These are phyloP conservation scores for Hystrix brachyura DNA, from an alignment of 2,113 vertebrate species.

Conservation along the genomic window DNA sequence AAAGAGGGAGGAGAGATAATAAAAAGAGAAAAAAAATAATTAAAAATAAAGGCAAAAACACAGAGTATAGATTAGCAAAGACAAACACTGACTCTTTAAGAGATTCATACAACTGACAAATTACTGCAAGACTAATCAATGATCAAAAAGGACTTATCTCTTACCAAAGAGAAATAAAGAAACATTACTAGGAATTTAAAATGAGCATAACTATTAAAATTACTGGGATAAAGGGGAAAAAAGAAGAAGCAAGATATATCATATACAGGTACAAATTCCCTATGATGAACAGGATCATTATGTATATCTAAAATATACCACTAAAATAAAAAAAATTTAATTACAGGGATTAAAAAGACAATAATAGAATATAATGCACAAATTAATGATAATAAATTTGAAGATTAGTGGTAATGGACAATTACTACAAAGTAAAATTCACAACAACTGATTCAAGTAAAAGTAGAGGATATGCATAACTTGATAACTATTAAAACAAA, in stretches of 20 bases:
- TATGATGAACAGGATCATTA: no score
- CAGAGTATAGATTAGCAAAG: background rate
- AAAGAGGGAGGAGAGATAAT: background rate
- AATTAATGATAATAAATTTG: background rate
- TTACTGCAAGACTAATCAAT: background rate
- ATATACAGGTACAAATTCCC: no score
- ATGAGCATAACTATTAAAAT: background rate
- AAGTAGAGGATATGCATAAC: background rate
- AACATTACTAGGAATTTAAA: background rate
- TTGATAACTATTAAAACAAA: background rate
- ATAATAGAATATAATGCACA: background rate
- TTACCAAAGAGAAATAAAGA: background rate
- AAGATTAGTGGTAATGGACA: background rate
- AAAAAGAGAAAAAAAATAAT: background rate
- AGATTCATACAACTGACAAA: background rate
- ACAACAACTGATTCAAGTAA: background rate
- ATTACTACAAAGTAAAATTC: background rate
- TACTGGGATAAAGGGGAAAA: background rate
- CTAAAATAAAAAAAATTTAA: no score
- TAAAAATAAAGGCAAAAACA: background rate
- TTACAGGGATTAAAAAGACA: background rate
- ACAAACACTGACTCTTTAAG: background rate
- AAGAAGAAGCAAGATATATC: no score
- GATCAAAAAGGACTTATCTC: background rate
- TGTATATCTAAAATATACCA: no score